Conservation (phyloP, 2,888 invertebrate genomes). For the Monopis laevigella region DNA sequence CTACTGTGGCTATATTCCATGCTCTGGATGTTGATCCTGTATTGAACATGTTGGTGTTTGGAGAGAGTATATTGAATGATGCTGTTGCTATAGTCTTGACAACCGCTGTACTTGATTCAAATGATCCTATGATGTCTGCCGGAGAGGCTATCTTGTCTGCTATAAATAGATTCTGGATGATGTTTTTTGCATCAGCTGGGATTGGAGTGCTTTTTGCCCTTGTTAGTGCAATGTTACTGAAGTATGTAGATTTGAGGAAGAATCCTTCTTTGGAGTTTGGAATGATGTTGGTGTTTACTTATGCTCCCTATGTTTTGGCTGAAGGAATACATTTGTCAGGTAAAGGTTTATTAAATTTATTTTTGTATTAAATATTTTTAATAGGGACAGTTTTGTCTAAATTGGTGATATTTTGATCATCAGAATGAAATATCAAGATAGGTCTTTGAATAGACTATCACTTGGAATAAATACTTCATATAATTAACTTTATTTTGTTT, state of each 20-base stretch:
- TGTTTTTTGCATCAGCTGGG: constrained; percentile 98
- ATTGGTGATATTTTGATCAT: no score
- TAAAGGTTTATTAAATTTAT: constrained; percentile 42
- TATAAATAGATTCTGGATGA: constrained; percentile 89
- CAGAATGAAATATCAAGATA: no score
- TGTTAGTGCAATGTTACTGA: constrained; percentile 89
- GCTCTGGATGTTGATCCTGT: constrained; percentile 97
- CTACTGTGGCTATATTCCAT: constrained; percentile 98
- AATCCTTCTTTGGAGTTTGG: constrained; percentile 99
- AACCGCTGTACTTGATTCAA: constrained; percentile 81
- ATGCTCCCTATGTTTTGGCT: constrained; percentile 97
- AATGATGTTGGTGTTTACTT: constrained; percentile 98
- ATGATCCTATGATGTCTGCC: constrained; percentile 70
- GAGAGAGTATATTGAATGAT: constrained; percentile 94
- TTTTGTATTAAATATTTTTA: no score
- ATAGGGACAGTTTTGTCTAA: no score
- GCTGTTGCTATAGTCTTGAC: constrained; percentile 98
- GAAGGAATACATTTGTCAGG: constrained; percentile 96
- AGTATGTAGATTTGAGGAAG: constrained; percentile 95
- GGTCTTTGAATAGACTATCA: no score
- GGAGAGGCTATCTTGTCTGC: constrained; percentile 89
- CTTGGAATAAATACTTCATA: no score
- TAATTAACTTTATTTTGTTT: no score
- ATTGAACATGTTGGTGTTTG: constrained; percentile 99
- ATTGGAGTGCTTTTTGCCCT: constrained; percentile 96